A percentile compares a stretch with the other conserved stretches of the same genome.
phyloP scores from a whole-genome alignment of 2,888 invertebrate species.

The Mimachlamys varia region DNA sequence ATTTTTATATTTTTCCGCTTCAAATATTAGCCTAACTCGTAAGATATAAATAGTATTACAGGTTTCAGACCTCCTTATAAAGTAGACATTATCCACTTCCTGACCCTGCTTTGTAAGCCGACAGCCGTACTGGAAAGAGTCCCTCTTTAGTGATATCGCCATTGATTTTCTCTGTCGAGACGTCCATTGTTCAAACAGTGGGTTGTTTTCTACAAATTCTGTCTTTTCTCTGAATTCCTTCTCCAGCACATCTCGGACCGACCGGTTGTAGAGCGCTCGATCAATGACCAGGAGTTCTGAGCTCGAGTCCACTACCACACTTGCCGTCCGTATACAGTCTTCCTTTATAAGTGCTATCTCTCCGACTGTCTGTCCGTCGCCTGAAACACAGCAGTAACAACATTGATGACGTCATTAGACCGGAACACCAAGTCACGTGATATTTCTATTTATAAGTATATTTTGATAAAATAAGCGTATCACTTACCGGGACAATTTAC shows the following conservation, averaged over 20 bases:
- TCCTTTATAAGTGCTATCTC: conserved; percentile 79
- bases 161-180: conserved; percentile 76
- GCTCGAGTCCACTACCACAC: conserved; percentile 74
- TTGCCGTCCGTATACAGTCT: conserved; percentile 78
- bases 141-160: conserved; percentile 77
- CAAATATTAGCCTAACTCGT: too few species aligned
- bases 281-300: conserved; percentile 78
- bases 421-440: too few species aligned
- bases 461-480: too few species aligned
- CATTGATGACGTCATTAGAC: too few species aligned
- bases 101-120: conserved; percentile 74
- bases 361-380: conserved; percentile 77
- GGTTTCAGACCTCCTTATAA: conserved; percentile 58
- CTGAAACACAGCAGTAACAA: conserved; percentile 57
- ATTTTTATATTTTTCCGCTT: too few species aligned
- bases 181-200: conserved; percentile 76
- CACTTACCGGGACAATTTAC: too few species aligned
- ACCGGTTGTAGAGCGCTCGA: conserved; percentile 76
- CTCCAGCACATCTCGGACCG: conserved; percentile 76
- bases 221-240: conserved; percentile 78
- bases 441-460: too few species aligned
- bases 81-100: conserved; percentile 61
- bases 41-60: too few species aligned
- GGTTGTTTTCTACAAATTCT: conserved; percentile 77
- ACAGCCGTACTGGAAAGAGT: conserved; percentile 73